Conservation (phyloP, 1,140 invertebrate species). For the Hermetia illucens region DNA sequence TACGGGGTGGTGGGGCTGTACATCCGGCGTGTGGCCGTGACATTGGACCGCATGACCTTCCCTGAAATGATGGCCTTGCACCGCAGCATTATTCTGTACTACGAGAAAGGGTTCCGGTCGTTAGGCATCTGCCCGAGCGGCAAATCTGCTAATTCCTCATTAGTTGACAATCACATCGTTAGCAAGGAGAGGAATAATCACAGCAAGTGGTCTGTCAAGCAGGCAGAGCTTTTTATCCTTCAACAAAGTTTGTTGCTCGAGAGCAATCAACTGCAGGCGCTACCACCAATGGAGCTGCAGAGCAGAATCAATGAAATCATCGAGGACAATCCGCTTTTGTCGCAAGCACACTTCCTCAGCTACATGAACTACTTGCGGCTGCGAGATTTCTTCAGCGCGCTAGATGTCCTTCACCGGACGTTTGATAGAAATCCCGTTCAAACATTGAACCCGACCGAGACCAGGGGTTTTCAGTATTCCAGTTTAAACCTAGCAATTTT, state of each 20-base stretch:
- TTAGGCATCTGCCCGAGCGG: conserved; percentile 14
- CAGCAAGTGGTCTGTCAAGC: conserved; percentile 63
- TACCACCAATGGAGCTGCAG: conserved; percentile 61
- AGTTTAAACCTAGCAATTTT: conserved; percentile 78
- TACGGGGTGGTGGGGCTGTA: conserved; percentile 52
- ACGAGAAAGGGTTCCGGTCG: conserved; percentile 33
- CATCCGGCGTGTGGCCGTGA: conserved; percentile 60
- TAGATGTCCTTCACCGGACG: conserved; percentile 71
- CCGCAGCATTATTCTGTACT: conserved; percentile 47
- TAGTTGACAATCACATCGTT: conserved; percentile 5
- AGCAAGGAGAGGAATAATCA: conserved; percentile 18
- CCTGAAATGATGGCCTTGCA: conserved; percentile 57
- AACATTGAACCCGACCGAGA: conserved; percentile 37
- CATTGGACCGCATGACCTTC: conserved; percentile 70
- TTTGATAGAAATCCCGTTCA: conserved; percentile 55
- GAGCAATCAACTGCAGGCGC: conserved; percentile 62
- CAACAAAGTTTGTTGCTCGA: conserved; percentile 69
- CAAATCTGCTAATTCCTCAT: no score
- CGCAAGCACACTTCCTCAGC: conserved; percentile 81
- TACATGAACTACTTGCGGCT: conserved; percentile 79
- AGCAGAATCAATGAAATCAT: conserved; percentile 61
- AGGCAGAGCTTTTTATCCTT: conserved; percentile 75
- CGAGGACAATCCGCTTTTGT: conserved; percentile 62
- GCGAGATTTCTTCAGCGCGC: conserved; percentile 73
- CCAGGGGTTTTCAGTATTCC: conserved; percentile 71